phyloP scores from a whole-genome alignment of 2,797 vertebrate genomes.

The Scyliorhinus canicula region DNA sequence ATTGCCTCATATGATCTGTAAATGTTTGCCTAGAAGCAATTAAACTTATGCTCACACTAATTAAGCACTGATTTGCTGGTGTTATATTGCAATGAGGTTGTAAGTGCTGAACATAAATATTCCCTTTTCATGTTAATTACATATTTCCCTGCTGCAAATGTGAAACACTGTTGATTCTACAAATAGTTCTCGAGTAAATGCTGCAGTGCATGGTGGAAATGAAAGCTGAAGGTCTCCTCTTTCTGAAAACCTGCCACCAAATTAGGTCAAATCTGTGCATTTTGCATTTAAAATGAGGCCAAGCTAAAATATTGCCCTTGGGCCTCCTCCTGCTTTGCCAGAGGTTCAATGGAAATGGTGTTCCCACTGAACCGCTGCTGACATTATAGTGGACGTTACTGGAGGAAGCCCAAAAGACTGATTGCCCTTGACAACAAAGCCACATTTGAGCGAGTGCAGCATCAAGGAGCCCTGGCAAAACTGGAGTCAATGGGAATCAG shows the following conservation, averaged over 20 bases:
- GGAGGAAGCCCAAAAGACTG: neutral
- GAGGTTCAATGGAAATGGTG: no score
- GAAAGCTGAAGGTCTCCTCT: neutral
- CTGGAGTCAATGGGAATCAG: no score
- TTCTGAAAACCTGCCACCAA: neutral
- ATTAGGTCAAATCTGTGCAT: neutral
- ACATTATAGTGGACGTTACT: neutral
- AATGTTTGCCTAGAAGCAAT: constrained; percentile 69
- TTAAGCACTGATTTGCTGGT: constrained; percentile 70
- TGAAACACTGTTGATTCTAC: constrained; percentile 4
- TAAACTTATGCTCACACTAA: constrained; percentile 69
- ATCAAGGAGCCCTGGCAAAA: no score
- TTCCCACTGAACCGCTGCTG: neutral
- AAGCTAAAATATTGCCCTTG: neutral
- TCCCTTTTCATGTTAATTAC: constrained; percentile 67
- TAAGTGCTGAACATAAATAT: constrained; percentile 73
- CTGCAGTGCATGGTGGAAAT: neutral
- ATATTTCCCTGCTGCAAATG: constrained; percentile 49
- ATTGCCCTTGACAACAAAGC: no score
- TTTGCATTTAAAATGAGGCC: neutral
- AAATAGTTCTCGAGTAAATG: neutral
- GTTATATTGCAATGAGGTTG: constrained; percentile 66
- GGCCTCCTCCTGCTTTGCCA: neutral
- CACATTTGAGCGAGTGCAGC: no score
- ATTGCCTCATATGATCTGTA: constrained; percentile 66